A percentile compares a stretch with the other conserved stretches of the same genome.
Conservation (phyloP, 2,113 vertebrate species). For the Ceuthmochares aereus region DNA sequence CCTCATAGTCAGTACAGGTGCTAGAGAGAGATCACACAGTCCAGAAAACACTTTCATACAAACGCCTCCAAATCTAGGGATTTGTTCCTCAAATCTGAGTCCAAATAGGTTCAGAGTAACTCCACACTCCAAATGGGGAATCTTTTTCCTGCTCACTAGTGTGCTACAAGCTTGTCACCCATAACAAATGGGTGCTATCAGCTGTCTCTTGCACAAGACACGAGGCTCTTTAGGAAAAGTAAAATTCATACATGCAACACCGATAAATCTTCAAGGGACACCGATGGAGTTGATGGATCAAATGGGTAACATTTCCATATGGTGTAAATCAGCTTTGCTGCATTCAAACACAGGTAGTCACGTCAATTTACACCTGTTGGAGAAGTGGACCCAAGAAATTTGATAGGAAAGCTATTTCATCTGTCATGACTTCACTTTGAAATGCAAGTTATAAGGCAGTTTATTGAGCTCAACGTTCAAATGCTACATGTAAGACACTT, state of each 20-base stretch:
- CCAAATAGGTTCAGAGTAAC: neutral
- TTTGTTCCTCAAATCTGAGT: neutral
- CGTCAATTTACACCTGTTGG: neutral
- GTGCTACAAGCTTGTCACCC: neutral
- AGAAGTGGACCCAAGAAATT: neutral
- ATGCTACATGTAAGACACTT: neutral
- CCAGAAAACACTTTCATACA: neutral
- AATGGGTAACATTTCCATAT: neutral
- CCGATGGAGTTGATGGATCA: accelerated
- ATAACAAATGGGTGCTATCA: neutral
- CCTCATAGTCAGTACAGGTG: neutral
- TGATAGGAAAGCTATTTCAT: neutral
- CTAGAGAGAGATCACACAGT: neutral
- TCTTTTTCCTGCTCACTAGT: neutral
- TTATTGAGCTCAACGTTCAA: neutral
- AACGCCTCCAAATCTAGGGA: neutral
- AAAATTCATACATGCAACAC: neutral
- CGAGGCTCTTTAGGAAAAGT: neutral
- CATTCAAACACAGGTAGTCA: neutral
- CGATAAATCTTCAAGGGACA: neutral
- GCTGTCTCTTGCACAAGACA: neutral
- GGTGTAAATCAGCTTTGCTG: neutral
- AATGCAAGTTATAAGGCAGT: neutral
- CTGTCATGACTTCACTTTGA: neutral
- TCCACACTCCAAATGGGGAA: accelerated